These are phyloP conservation scores for Popillia japonica DNA, from an alignment of 1,140 invertebrate genomes.

Conservation along the genomic window DNA sequence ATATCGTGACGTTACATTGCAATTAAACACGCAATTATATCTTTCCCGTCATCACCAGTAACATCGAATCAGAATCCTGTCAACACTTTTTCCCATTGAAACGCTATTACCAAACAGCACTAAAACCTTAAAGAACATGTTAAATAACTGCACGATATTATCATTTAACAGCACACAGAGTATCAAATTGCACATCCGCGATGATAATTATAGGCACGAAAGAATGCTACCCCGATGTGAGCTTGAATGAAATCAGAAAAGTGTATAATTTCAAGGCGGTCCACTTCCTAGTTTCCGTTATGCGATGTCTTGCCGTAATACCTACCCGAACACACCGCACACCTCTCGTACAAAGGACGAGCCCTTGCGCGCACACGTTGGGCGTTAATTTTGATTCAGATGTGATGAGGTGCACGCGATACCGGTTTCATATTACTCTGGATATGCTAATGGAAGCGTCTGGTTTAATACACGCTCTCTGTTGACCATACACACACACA, in stretches of 20 bases:
- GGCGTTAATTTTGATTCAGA: conserved; percentile 34
- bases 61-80: too few relatives aligned
- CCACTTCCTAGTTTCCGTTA: conserved; percentile 34
- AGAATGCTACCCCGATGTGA: neutral
- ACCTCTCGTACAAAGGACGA: conserved; percentile 18
- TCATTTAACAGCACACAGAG: conserved; percentile 1
- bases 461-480: neutral
- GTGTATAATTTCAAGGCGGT: conserved; percentile 34
- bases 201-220: neutral
- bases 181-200: conserved; percentile 18
- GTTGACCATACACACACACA: conserved; percentile 3
- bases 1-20: too few relatives aligned
- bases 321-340: neutral
- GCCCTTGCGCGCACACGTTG: conserved; percentile 22
- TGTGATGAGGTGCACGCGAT: conserved; percentile 38
- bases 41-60: too few relatives aligned
- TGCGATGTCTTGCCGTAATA: conserved; percentile 4
- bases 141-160: conserved; percentile 7
- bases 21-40: too few relatives aligned
- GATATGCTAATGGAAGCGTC: conserved; percentile 17
- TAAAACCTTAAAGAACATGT: neutral
- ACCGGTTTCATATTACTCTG: conserved; percentile 34
- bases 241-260: conserved; percentile 10
- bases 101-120: neutral
- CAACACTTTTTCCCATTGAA: too few relatives aligned